Evolutionary conservation across 2,888 invertebrate genomes (phyloP).

Genomic region (Nymphalis polychloros): DNA sequence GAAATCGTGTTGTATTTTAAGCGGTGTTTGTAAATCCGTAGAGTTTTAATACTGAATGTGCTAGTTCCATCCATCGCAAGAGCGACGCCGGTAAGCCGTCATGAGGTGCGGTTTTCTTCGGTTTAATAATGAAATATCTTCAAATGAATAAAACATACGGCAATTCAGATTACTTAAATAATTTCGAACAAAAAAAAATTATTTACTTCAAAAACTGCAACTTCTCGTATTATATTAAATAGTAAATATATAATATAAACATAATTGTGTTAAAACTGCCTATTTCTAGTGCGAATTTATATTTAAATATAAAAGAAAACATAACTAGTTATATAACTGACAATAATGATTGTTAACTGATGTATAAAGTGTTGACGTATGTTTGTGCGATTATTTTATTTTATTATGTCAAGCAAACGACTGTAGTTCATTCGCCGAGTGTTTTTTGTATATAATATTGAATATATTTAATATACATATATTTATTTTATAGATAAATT

Average conservation of each 20-base stretch:
- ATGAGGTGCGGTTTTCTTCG: conserved; percentile 54
- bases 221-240: conserved; percentile 59
- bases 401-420: conserved; percentile 61
- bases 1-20: conserved; percentile 61
- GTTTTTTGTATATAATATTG: conserved; percentile 30
- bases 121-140: conserved; percentile 15
- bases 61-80: conserved; percentile 70
- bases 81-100: conserved; percentile 57
- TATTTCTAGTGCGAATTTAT: conserved; percentile 81
- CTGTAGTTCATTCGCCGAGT: conserved; percentile 66
- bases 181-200: neutral
- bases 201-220: conserved; percentile 49
- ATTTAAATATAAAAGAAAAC: conserved; percentile 73
- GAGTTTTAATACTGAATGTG: conserved; percentile 69
- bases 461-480: conserved; percentile 24
- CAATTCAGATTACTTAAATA: neutral
- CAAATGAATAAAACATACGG: conserved; percentile 19
- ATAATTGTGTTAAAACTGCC: conserved; percentile 79
- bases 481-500: conserved; percentile 22
- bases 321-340: conserved; percentile 81
- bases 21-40: conserved; percentile 68
- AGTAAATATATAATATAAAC: conserved; percentile 63
- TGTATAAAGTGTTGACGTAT: conserved; percentile 79
- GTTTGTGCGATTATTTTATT: conserved; percentile 72
- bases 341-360: conserved; percentile 83